These are phyloP conservation scores for Neotoxoptera formosana DNA, from an alignment of 1,140 invertebrate genomes.

Conservation along the genomic window DNA sequence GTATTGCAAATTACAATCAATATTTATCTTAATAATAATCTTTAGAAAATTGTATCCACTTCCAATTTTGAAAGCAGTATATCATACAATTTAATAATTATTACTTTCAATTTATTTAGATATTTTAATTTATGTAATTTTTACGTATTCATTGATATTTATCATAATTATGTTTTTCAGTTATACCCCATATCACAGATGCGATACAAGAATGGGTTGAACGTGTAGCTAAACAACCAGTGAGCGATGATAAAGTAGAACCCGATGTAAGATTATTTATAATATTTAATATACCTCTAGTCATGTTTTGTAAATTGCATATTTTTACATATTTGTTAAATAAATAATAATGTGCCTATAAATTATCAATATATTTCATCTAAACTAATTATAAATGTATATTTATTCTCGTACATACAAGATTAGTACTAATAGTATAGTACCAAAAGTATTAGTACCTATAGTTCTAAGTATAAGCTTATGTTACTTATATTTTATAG, in stretches of 20 bases:
- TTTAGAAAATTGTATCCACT: background rate
- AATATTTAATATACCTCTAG: background rate
- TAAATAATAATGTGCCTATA: background rate
- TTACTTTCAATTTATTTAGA: too few species aligned
- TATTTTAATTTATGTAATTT: background rate
- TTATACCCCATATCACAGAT: constrained; percentile 99
- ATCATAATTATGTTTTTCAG: constrained; percentile 65
- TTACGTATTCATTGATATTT: background rate
- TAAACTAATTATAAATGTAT: background rate
- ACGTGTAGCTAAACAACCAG: constrained; percentile 86
- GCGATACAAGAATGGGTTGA: constrained; percentile 99
- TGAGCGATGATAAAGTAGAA: constrained; percentile 75
- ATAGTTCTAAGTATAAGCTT: too few species aligned
- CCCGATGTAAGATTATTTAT: constrained; percentile 72
- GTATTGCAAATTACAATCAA: background rate
- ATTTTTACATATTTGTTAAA: background rate
- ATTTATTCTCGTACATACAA: background rate
- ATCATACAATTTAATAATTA: too few species aligned
- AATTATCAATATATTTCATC: background rate
- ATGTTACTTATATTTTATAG: too few species aligned
- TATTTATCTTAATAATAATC: background rate
- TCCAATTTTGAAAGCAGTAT: background rate
- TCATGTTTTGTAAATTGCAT: background rate
- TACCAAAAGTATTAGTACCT: too few species aligned
- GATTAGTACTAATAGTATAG: background rate